phyloP scores from a whole-genome alignment of 2,797 vertebrate genomes.

The Spinus olivaceus region DNA sequence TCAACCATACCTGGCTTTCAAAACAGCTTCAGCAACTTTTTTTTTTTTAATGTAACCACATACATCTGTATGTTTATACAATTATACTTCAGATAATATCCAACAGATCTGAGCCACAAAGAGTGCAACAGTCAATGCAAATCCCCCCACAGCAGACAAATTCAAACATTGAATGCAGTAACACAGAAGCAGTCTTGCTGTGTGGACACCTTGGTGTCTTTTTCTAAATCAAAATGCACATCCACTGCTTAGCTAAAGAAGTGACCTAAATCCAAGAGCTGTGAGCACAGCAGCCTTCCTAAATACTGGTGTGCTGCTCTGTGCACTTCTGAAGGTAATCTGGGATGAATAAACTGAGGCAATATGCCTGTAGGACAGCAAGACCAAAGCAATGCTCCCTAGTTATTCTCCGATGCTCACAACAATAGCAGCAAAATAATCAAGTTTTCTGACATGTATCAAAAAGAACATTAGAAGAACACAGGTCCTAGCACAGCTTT shows the following conservation, averaged over 20 bases:
- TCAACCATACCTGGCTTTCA: background rate
- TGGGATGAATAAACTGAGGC: constrained; percentile 42
- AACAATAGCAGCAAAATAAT: constrained; percentile 52
- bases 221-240: background rate
- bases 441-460: constrained; percentile 28
- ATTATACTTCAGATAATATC: background rate
- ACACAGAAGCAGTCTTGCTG: background rate
- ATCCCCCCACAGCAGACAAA: background rate
- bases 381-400: constrained; percentile 53
- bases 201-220: background rate
- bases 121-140: background rate
- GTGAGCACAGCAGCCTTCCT: background rate
- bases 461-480: constrained; percentile 59
- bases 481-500: constrained; percentile 32
- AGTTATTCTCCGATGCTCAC: constrained; percentile 37
- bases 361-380: background rate
- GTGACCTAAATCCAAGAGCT: background rate
- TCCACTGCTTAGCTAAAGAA: background rate
- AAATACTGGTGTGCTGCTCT: background rate
- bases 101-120: background rate
- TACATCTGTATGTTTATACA: background rate
- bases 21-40: background rate
- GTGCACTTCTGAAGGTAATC: constrained; percentile 59
- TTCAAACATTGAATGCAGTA: background rate
- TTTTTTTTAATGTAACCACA: background rate